Evolutionary conservation across 2,888 invertebrate genomes (phyloP).

Genomic region (Galeopsomyia nigrocyanea): DNA sequence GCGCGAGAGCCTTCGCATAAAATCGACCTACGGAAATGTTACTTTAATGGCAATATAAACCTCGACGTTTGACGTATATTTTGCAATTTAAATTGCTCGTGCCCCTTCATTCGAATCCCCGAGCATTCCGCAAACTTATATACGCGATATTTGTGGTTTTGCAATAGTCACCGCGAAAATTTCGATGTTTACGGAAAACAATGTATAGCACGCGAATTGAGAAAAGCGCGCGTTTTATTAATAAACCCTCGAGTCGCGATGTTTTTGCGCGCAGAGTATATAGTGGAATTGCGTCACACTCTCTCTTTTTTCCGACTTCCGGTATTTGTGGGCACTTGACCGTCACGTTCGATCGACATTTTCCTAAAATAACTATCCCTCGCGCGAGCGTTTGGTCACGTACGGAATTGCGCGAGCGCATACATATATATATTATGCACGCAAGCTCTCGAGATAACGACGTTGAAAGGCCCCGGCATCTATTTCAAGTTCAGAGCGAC

Average conservation of each 20-base stretch:
- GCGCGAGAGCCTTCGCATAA: constrained; percentile 52
- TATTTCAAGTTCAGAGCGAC: constrained; percentile 42
- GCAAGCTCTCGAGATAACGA: too few relatives aligned
- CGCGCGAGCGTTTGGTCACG: constrained; percentile 10
- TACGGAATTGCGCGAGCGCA: too few relatives aligned
- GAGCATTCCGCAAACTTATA: too few relatives aligned
- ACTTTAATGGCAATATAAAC: constrained; percentile 49
- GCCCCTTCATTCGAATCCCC: too few relatives aligned
- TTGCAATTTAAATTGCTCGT: too few relatives aligned
- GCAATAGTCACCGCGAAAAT: too few relatives aligned
- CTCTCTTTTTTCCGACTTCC: constrained; percentile 13
- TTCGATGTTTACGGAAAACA: too few relatives aligned
- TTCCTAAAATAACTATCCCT: constrained; percentile 35
- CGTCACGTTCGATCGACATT: constrained; percentile 44
- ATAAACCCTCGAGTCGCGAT: constrained; percentile 20
- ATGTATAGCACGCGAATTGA: neutral
- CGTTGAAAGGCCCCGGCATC: constrained; percentile 31
- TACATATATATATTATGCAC: too few relatives aligned
- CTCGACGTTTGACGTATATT: neutral
- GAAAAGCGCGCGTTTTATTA: constrained; percentile 2
- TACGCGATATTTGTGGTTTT: too few relatives aligned
- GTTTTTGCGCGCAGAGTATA: constrained; percentile 15
- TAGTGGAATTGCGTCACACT: constrained; percentile 37
- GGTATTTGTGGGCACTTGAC: constrained; percentile 26
- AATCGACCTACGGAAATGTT: constrained; percentile 51